These are phyloP conservation scores for Urocolius indicus DNA, from an alignment of 2,113 vertebrate species.

Conservation along the genomic window DNA sequence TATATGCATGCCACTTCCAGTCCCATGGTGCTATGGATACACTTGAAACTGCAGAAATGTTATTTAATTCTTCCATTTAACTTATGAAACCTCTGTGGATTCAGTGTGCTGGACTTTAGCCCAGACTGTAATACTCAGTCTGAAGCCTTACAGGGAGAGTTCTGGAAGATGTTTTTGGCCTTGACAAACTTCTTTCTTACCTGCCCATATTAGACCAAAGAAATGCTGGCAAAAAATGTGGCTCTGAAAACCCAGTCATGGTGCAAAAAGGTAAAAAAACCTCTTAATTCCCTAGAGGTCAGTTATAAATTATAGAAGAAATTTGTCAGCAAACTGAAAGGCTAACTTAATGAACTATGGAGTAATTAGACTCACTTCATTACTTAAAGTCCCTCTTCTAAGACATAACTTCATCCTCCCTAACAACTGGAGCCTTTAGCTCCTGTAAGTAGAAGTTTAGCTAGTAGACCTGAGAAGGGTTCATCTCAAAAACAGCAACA, in stretches of 20 bases:
- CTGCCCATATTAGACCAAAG: constrained; percentile 54
- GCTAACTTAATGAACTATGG: neutral
- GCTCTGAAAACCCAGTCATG: neutral
- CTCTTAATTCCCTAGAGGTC: neutral
- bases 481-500: neutral
- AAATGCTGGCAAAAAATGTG: neutral
- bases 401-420: neutral
- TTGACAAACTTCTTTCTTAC: constrained; percentile 16
- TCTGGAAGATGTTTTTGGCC: constrained; percentile 16
- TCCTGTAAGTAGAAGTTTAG: neutral
- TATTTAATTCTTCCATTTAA: constrained; percentile 5
- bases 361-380: neutral
- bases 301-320: neutral
- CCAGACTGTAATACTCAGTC: neutral
- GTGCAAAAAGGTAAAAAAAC: neutral
- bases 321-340: neutral
- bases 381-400: neutral
- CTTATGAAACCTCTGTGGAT: constrained; percentile 20
- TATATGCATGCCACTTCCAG: neutral
- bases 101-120: constrained; percentile 10
- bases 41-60: neutral
- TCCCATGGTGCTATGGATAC: neutral
- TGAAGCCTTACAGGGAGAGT: constrained; percentile 17
- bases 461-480: neutral
- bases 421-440: neutral